A percentile compares a stretch with the other conserved stretches of the same genome.
Evolutionary conservation across 1,140 invertebrate genomes (phyloP).

Genomic region (Proctacanthus coquilletti): DNA sequence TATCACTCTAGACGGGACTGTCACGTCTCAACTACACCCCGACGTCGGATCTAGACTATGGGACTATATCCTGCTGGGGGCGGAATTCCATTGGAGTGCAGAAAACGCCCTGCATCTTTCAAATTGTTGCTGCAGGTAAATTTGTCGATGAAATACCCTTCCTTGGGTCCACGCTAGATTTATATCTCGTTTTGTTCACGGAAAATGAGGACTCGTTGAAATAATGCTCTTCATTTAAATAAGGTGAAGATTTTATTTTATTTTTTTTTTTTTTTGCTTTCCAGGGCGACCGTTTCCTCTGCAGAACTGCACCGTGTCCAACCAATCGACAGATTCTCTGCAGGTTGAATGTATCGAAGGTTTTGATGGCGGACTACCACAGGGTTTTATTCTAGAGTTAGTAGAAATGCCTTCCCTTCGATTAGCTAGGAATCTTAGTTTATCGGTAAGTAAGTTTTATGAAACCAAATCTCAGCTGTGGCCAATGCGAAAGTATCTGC

Average conservation of each 20-base stretch:
- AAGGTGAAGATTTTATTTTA: too few relatives aligned
- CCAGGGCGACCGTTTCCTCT: constrained; percentile 70
- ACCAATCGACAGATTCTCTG: constrained; percentile 67
- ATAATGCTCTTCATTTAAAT: too few relatives aligned
- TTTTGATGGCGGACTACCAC: constrained; percentile 69
- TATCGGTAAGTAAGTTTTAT: constrained; percentile 21
- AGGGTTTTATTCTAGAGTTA: constrained; percentile 63
- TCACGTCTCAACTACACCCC: constrained; percentile 75
- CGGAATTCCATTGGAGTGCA: constrained; percentile 67
- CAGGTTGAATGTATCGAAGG: constrained; percentile 65
- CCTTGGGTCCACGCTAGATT: too few relatives aligned
- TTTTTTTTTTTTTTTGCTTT: constrained; percentile 13
- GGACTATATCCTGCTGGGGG: constrained; percentile 71
- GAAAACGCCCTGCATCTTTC: constrained; percentile 70
- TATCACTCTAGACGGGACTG: constrained; percentile 29
- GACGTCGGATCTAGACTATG: constrained; percentile 71
- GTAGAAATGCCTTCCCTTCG: constrained; percentile 42
- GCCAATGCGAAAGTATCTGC: too few relatives aligned
- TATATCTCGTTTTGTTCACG: too few relatives aligned
- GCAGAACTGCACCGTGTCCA: constrained; percentile 75
- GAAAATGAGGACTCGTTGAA: too few relatives aligned
- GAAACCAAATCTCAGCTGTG: too few relatives aligned
- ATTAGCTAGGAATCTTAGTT: constrained; percentile 28
- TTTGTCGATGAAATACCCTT: too few relatives aligned
- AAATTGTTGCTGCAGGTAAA: constrained; percentile 55